A percentile compares a stretch with the other conserved stretches of the same genome.
phyloP scores from a whole-genome alignment of 2,113 vertebrate species.

The Ceyx margarethae region DNA sequence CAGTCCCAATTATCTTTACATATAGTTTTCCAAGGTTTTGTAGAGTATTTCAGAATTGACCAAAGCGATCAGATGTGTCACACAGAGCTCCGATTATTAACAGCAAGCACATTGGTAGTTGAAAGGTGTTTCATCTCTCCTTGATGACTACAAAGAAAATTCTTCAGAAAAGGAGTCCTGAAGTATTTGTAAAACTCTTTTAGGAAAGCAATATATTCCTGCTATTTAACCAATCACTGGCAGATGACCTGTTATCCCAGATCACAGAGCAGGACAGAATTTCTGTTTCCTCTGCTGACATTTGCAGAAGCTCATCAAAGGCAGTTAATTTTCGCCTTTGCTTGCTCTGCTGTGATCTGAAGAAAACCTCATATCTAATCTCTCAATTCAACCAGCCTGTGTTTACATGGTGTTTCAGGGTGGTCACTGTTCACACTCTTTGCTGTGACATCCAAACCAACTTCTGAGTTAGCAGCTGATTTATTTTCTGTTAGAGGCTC shows the following conservation, averaged over 20 bases:
- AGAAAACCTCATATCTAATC: not conserved
- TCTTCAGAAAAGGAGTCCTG: not conserved
- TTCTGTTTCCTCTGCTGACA: slow-evolving; percentile 19
- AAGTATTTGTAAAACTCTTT: not conserved
- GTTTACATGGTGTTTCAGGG: not conserved
- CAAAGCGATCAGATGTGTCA: slow-evolving; percentile 23
- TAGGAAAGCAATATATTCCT: not conserved
- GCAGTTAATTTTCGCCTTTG: not conserved
- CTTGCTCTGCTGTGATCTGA: slow-evolving; percentile 8
- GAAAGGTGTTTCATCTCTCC: slow-evolving; percentile 9
- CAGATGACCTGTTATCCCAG: not conserved
- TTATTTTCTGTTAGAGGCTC: not conserved
- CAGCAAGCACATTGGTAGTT: not conserved
- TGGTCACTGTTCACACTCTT: not conserved
- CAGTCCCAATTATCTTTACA: slow-evolving; percentile 51
- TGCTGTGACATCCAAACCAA: not conserved
- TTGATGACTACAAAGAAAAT: not conserved
- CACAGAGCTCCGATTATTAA: not conserved
- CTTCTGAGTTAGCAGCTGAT: not conserved
- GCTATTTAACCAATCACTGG: slow-evolving; percentile 7
- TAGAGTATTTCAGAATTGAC: slow-evolving; percentile 60
- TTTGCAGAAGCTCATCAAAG: not conserved
- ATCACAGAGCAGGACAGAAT: not conserved
- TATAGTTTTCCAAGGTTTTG: slow-evolving; percentile 30
- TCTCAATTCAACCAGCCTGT: not conserved